Conservation (phyloP, 2,888 invertebrate genomes). For the Argyresthia goedartella region DNA sequence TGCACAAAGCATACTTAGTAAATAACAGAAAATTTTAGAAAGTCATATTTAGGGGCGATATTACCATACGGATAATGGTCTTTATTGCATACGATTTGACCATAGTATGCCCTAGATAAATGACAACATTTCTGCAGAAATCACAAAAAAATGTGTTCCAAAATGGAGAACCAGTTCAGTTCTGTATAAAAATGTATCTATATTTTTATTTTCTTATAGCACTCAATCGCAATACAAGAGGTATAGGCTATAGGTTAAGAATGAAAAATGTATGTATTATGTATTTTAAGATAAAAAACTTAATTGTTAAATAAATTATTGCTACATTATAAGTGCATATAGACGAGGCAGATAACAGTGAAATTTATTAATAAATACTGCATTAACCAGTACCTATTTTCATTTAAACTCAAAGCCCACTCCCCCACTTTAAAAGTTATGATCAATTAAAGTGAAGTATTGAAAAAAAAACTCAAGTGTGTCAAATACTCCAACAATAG, state of each 20-base stretch:
- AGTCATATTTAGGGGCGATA: too few species aligned
- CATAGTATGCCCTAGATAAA: too few species aligned
- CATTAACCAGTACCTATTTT: conserved; percentile 50
- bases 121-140: too few species aligned
- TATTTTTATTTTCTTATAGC: conserved; percentile 36
- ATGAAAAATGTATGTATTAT: conserved; percentile 36
- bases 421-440: conserved; percentile 20
- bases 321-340: conserved; percentile 57
- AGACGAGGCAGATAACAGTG: conserved; percentile 62
- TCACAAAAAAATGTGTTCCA: too few species aligned
- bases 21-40: neutral
- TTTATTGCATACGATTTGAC: too few species aligned
- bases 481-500: conserved; percentile 37
- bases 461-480: conserved; percentile 29
- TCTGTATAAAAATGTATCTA: conserved; percentile 15
- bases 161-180: too few species aligned
- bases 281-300: conserved; percentile 34
- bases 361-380: conserved; percentile 69
- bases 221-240: conserved; percentile 51
- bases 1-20: conserved; percentile 2
- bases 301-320: conserved; percentile 69
- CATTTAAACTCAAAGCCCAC: conserved; percentile 15
- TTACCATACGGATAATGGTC: too few species aligned
- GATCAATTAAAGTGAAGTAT: conserved; percentile 33
- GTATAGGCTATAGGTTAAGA: conserved; percentile 32